Conservation (phyloP, 2,888 invertebrate genomes). For the Drosophila paracracens region DNA sequence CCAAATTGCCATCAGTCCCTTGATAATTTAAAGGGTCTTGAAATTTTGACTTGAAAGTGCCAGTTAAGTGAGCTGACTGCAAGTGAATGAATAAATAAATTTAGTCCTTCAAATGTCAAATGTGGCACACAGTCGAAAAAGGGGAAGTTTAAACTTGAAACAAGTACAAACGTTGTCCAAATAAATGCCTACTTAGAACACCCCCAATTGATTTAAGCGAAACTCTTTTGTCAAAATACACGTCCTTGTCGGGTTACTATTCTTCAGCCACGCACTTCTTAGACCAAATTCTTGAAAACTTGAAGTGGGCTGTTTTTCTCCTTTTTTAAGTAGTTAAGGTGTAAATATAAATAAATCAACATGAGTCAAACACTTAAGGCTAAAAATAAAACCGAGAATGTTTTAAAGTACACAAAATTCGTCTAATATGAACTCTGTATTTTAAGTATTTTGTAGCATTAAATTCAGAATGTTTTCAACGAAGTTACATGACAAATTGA, state of each 20-base stretch:
- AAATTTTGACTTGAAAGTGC: background rate
- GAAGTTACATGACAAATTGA: background rate
- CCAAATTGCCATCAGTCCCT: background rate
- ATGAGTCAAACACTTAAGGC: background rate
- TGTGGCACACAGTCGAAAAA: background rate
- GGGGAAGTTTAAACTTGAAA: background rate
- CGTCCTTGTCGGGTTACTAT: background rate
- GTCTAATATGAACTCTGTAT: background rate
- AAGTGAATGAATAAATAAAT: slow-evolving; percentile 13
- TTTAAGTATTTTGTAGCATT: background rate
- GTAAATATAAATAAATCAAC: background rate
- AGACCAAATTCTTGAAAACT: background rate
- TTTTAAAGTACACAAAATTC: background rate
- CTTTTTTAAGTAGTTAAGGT: background rate
- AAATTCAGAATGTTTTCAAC: background rate
- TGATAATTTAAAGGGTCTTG: background rate
- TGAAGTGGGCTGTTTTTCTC: background rate
- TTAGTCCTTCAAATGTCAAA: background rate
- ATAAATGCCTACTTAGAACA: background rate
- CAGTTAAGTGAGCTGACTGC: background rate
- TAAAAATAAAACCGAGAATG: background rate
- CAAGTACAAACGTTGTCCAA: background rate
- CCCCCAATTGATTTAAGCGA: background rate
- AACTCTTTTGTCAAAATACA: background rate
- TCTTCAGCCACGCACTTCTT: background rate